Base-by-base conservation (phyloP, 2,113 vertebrate genomes). In the Channa argus region DNA sequence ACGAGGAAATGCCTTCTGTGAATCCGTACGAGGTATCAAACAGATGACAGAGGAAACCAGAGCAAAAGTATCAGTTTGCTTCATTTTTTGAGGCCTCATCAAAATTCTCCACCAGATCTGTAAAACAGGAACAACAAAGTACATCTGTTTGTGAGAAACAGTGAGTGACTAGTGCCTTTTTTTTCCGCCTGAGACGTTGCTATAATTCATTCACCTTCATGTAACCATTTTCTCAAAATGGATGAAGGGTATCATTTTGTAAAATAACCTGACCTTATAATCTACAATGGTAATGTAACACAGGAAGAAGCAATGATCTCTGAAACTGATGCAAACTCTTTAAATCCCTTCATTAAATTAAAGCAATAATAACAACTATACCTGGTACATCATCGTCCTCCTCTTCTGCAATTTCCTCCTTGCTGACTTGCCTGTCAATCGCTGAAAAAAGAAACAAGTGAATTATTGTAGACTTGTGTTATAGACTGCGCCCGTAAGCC, bases 91-190 rank as follows among this genome's bases (percentile, higher is more conserved):
- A 99, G 60, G 98, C 97, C 90, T 99, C 98, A 83, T 99, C 97
- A 89, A 99, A 99, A 93, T 99, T 99, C 95, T 98, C 98, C 96
- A 99, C 98, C 14, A 99, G 98, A 95, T 99, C 98, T 99, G 94
- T 0, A 13, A 75, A 52, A 73, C 5, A 90, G 53, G 41, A 76
- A 67, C 8, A 15, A 44, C 2, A 49, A 36, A 24, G 45, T 8
- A 2, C 2, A 11, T 41, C 5, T 47, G 39, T 45, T 59, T 67
- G 41, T 56, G 14, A 58, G 39, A 41, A 8, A 45, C 2, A 5
- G 5, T 0, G 50, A 45, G 11, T 10, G 13, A 72, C 66, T 24
- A 24, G 24, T 24, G 24, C 24, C 24, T 24, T 24, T 24, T 24
- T 24, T 24, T 24, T 13, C 24, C 8, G 37, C 5, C 50, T 38